Evolutionary conservation across 2,113 vertebrate genomes (phyloP).

Genomic region (Trematomus loennbergii): DNA sequence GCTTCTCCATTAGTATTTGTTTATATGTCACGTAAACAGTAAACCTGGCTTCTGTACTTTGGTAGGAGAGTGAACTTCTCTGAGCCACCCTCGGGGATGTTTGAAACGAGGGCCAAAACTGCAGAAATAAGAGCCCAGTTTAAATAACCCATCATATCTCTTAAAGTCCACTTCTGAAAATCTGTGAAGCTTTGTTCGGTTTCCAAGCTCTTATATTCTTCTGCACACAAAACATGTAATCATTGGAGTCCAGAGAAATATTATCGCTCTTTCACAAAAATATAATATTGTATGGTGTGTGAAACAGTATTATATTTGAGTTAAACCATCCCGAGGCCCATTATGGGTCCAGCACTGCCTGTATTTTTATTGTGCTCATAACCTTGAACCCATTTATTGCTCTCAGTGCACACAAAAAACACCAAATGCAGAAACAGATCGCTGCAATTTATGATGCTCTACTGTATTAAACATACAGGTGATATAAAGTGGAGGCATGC

Average conservation of each 20-base stretch:
- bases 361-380: conserved; percentile 58
- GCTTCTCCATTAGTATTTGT: not conserved
- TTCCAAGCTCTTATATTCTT: not conserved
- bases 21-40: not conserved
- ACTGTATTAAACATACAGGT: conserved; percentile 45
- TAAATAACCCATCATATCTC: not conserved
- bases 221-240: conserved; percentile 13
- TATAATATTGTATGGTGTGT: conserved; percentile 7
- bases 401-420: conserved; percentile 31
- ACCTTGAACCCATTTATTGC: conserved; percentile 51
- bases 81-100: too few species aligned
- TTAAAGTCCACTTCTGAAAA: not conserved
- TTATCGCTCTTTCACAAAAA: conserved; percentile 20
- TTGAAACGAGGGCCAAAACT: too few species aligned
- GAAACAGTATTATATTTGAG: conserved; percentile 36
- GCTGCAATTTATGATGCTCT: conserved; percentile 27
- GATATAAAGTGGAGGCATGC: conserved; percentile 18
- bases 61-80: not conserved
- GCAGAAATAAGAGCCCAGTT: not conserved
- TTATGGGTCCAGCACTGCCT: conserved; percentile 44
- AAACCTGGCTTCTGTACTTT: not conserved
- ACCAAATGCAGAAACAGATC: conserved; percentile 35
- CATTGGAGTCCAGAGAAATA: conserved; percentile 18
- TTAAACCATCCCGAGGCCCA: conserved; percentile 34
- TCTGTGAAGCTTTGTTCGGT: not conserved